phyloP scores from a whole-genome alignment of 1,140 invertebrate genomes.

The Drosophila ohnishii region DNA sequence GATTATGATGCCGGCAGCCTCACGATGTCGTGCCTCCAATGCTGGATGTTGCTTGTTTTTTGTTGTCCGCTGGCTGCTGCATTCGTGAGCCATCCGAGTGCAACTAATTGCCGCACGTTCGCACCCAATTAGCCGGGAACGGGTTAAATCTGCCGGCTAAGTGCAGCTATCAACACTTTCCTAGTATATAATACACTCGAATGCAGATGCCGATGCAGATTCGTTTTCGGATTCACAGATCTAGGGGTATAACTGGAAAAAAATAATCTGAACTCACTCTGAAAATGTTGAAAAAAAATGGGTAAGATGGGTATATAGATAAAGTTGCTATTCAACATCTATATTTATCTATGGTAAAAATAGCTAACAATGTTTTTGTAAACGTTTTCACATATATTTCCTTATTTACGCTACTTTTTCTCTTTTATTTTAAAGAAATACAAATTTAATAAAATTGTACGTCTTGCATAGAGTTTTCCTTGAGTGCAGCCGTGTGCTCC shows the following conservation, averaged over 20 bases:
- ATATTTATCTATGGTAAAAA: no score
- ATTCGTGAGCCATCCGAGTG: slow-evolving; percentile 69
- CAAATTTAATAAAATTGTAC: no score
- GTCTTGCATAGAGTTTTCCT: background rate
- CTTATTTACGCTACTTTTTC: no score
- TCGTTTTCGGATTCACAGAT: background rate
- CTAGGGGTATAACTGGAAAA: background rate
- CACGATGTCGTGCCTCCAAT: slow-evolving; percentile 53
- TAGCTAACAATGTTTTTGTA: no score
- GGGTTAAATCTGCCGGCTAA: slow-evolving; percentile 66
- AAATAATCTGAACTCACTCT: background rate
- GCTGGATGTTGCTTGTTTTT: slow-evolving; percentile 1
- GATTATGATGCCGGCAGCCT: slow-evolving; percentile 64
- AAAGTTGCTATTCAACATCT: no score
- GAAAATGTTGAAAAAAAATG: background rate
- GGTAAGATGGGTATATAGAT: background rate
- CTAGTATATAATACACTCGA: slow-evolving; percentile 19
- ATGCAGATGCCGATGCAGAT: slow-evolving; percentile 29
- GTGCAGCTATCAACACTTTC: slow-evolving; percentile 76
- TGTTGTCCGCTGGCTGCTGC: slow-evolving; percentile 26
- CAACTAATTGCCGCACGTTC: slow-evolving; percentile 79
- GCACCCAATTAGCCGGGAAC: slow-evolving; percentile 77
- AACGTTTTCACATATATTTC: no score
- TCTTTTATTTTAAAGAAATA: no score
- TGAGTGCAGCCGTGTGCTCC: slow-evolving; percentile 2